Base-by-base conservation (phyloP, 2,113 vertebrate species). In the Microtus richardsoni region DNA sequence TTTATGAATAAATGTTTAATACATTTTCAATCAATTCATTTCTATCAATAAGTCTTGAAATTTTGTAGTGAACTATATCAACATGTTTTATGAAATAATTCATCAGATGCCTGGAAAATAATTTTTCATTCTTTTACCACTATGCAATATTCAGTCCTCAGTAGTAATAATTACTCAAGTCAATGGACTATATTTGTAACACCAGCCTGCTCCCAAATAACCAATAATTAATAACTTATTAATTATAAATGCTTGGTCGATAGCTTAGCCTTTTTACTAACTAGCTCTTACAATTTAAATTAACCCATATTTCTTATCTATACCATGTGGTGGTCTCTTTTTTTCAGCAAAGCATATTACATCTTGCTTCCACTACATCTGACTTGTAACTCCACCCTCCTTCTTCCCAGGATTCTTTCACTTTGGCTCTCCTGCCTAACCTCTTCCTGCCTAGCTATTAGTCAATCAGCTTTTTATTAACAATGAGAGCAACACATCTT, bases 111-210 rank as follows among this genome's bases (percentile, higher is more conserved):
- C 3, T 84, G 39, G 4, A 95, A 85, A 96, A 83, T 78, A 88
- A 16, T 83, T 93, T 90, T 92, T 22, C 36, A 82, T 93, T 95
- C 66, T 88, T 95, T n/a, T 85, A 88, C 93, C 85, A 13, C 33
- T 33, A 74, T 68, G 36, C 52, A 88, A 91, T 92, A 68, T 17
- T 26, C 66, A 89, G 16, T 66, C 89, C 58, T 74, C 47, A 86
- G 88, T 95, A 86, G 54, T 33, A 26, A 73, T 22, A 90, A 66
- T 68, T 92, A 73, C 33, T 88, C 9, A 88, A 91, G 12, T n/a
- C 3, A 95, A 84, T 71, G n/a, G 30, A 1, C 16, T 85, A 33
- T 91, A 78, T 73, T 90, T 79, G 14, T 71, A 93, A 78, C 6
- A 70, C 33, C 68, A 70, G 14, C 33, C 16, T 16, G 16, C 66